These are phyloP conservation scores for Chaetophractus vellerosus DNA, from an alignment of 2,797 vertebrate species.

Conservation along the genomic window DNA sequence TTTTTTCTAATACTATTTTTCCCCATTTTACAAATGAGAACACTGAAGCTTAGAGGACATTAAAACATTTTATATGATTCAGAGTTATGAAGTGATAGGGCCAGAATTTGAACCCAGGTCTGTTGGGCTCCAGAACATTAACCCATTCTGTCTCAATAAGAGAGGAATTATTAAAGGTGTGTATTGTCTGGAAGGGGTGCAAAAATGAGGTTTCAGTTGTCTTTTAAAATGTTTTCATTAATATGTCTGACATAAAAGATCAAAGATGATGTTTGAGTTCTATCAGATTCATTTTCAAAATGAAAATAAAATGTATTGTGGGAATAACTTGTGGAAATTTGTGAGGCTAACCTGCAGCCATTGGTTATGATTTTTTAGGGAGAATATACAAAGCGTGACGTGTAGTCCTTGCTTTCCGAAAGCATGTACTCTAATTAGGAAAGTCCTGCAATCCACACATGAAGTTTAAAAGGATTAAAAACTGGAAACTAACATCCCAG, in stretches of 20 bases:
- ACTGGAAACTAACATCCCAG: background rate
- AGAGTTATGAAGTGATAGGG: background rate
- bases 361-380: background rate
- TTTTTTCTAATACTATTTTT: background rate
- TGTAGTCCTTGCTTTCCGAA: background rate
- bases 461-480: background rate
- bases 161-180: background rate
- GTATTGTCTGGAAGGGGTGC: background rate
- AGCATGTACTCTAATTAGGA: background rate
- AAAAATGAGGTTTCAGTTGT: constrained; percentile 17
- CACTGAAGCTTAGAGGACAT: background rate
- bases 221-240: background rate
- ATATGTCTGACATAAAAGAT: background rate
- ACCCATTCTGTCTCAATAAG: background rate
- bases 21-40: background rate
- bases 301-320: background rate
- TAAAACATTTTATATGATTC: background rate
- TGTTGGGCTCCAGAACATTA: background rate
- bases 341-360: background rate
- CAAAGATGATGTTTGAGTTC: background rate
- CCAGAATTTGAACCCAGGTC: background rate
- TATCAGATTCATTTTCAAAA: background rate
- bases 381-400: background rate
- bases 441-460: background rate
- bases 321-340: background rate